These are phyloP conservation scores for Zonitis immaculata DNA, from an alignment of 2,888 invertebrate species.

Conservation along the genomic window DNA sequence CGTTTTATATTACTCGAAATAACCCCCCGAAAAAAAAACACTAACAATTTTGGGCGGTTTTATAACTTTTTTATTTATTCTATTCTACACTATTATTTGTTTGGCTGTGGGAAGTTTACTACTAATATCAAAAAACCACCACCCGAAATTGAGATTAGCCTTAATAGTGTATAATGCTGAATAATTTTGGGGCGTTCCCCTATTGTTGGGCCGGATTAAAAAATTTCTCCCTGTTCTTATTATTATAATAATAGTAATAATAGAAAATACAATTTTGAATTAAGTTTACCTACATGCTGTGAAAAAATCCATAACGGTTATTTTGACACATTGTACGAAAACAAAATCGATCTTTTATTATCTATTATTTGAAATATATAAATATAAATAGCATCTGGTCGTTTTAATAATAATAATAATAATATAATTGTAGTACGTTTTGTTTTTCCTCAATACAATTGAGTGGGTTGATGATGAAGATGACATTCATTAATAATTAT, in stretches of 20 bases:
- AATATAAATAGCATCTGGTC: neutral
- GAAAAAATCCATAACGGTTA: constrained; percentile 40
- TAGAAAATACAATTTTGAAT: constrained; percentile 37
- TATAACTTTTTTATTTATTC: no score
- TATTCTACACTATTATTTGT: no score
- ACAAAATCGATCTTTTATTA: constrained; percentile 9
- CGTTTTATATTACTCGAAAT: neutral
- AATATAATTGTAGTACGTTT: no score
- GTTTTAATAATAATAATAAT: no score
- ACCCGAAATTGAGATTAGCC: neutral
- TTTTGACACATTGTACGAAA: constrained; percentile 33
- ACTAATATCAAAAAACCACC: neutral
- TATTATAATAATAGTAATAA: constrained; percentile 34
- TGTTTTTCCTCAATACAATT: no score
- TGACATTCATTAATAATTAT: no score
- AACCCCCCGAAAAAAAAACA: no score
- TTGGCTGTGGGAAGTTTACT: neutral
- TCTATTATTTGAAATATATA: neutral
- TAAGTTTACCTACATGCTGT: constrained; percentile 40
- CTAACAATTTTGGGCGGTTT: neutral
- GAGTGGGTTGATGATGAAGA: no score
- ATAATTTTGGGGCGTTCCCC: constrained; percentile 1
- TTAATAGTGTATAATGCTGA: neutral
- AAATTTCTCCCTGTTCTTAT: constrained; percentile 33
- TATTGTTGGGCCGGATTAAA: neutral